phyloP scores from a whole-genome alignment of 2,888 invertebrate genomes.

The Melieria picta region DNA sequence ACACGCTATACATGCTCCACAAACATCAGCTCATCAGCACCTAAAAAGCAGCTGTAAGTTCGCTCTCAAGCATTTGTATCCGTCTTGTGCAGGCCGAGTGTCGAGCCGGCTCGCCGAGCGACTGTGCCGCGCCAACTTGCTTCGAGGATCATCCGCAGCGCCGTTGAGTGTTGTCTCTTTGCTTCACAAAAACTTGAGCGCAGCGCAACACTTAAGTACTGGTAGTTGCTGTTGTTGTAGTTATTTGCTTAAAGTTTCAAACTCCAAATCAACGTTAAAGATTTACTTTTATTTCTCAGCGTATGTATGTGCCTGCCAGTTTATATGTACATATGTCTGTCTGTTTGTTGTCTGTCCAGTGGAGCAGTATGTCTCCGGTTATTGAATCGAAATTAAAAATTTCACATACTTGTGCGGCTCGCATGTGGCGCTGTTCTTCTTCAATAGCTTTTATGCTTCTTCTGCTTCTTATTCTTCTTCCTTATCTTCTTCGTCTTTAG shows the following conservation, averaged over 20 bases:
- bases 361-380: no score
- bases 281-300: no score
- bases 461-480: constrained; percentile 33
- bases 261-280: neutral
- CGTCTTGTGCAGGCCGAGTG: neutral
- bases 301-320: no score
- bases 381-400: no score
- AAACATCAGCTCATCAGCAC: neutral
- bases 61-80: neutral
- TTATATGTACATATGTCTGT: no score
- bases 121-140: constrained; percentile 26
- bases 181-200: constrained; percentile 35
- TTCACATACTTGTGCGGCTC: no score
- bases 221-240: constrained; percentile 28
- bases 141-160: constrained; percentile 53
- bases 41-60: neutral
- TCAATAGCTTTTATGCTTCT: constrained; percentile 38
- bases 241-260: constrained; percentile 31
- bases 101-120: neutral
- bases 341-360: no score
- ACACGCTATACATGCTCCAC: neutral
- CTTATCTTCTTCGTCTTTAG: constrained; percentile 22
- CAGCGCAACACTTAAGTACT: constrained; percentile 23
- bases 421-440: constrained; percentile 34
- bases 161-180: constrained; percentile 51